These are phyloP conservation scores for Athripsodes cinereus DNA, from an alignment of 2,888 invertebrate genomes.

Conservation along the genomic window DNA sequence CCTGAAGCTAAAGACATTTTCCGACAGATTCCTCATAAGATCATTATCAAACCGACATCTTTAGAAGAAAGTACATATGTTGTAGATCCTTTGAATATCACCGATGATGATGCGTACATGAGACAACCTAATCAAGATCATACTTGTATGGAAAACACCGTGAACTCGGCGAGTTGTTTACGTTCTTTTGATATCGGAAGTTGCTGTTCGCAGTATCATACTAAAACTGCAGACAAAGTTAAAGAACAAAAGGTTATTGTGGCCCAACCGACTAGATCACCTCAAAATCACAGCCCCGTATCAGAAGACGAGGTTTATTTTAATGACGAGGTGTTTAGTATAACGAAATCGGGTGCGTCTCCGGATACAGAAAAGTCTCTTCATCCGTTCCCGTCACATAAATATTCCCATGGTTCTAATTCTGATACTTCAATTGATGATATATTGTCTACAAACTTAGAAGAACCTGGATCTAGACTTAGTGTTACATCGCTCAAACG, in stretches of 20 bases:
- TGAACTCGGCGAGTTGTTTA: constrained; percentile 45
- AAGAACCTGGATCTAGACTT: constrained; percentile 50
- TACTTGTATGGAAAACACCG: constrained; percentile 45
- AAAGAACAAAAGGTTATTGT: constrained; percentile 46
- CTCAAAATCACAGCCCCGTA: constrained; percentile 53
- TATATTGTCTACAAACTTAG: constrained; percentile 53
- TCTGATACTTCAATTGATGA: constrained; percentile 61
- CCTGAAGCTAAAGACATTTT: constrained; percentile 30
- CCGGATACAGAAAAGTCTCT: constrained; percentile 51
- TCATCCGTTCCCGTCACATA: constrained; percentile 41
- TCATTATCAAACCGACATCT: constrained; percentile 40
- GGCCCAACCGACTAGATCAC: constrained; percentile 55
- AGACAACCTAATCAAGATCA: constrained; percentile 45
- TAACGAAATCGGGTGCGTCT: constrained; percentile 51
- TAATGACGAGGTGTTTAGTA: constrained; percentile 56
- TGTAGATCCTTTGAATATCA: constrained; percentile 46
- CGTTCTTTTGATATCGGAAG: constrained; percentile 43
- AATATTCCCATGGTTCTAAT: constrained; percentile 53
- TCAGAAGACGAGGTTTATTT: constrained; percentile 55
- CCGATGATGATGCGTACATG: constrained; percentile 39
- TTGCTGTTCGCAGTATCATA: constrained; percentile 40
- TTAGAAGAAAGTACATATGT: constrained; percentile 48
- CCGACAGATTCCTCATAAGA: constrained; percentile 29
- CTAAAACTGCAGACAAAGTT: constrained; percentile 34
- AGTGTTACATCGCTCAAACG: constrained; percentile 53